Evolutionary conservation across 2,888 invertebrate genomes (phyloP).

Genomic region (Automeris io): DNA sequence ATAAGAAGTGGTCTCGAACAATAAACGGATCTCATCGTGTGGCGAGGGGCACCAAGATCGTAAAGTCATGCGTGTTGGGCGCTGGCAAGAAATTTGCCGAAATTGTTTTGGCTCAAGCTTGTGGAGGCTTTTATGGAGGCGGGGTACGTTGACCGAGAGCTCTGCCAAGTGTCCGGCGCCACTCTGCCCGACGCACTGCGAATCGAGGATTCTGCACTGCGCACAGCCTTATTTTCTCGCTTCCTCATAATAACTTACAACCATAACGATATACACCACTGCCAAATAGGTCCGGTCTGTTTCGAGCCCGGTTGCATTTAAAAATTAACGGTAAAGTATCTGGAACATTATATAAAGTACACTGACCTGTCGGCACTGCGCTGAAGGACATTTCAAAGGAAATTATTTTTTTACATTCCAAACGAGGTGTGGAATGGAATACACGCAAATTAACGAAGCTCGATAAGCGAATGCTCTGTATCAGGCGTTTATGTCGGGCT

Average conservation of each 20-base stretch:
- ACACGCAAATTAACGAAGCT: constrained; percentile 43
- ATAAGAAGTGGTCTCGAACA: constrained; percentile 35
- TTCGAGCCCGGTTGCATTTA: constrained; percentile 18
- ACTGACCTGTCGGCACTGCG: constrained; percentile 22
- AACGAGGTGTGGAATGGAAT: constrained; percentile 29
- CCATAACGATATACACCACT: constrained; percentile 44
- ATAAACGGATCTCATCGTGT: constrained; percentile 45
- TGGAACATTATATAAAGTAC: constrained; percentile 18
- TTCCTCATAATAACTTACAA: constrained; percentile 54
- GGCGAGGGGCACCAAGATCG: constrained; percentile 47
- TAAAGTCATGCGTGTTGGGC: constrained; percentile 68
- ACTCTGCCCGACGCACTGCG: constrained; percentile 64
- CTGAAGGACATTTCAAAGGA: constrained; percentile 38
- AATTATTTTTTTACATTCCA: constrained; percentile 25
- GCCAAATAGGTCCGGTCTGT: constrained; percentile 51
- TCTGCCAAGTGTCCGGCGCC: constrained; percentile 73
- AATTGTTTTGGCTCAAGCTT: constrained; percentile 71
- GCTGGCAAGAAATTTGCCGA: constrained; percentile 68
- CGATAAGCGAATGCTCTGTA: constrained; percentile 38
- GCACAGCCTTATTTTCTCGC: constrained; percentile 52
- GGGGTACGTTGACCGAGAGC: constrained; percentile 68
- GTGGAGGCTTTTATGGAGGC: constrained; percentile 66
- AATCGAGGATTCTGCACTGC: constrained; percentile 64
- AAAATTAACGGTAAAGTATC: constrained; percentile 14
- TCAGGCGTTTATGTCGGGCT: constrained; percentile 41